A percentile compares a stretch with the other conserved stretches of the same genome.
Evolutionary conservation across 2,797 vertebrate genomes (phyloP).

Genomic region (Bufotes viridis): DNA sequence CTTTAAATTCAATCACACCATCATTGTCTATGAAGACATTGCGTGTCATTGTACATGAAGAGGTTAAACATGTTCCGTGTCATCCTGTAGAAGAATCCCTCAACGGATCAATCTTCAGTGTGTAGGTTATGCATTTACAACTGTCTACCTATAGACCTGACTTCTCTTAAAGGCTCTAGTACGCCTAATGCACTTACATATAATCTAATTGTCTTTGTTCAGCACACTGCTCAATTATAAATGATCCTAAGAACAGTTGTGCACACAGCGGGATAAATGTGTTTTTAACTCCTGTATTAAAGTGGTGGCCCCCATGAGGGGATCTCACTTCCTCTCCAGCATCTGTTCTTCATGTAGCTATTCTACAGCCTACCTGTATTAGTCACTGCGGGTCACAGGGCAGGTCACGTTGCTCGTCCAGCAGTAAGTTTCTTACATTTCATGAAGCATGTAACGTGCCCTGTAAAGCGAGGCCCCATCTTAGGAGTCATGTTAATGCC

Average conservation of each 20-base stretch:
- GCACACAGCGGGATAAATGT: conserved; percentile 5
- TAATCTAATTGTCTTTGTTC: conserved; percentile 46
- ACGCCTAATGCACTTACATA: conserved; percentile 46
- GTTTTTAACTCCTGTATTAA: conserved; percentile 20
- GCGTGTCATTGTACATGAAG: background rate
- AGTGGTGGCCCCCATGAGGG: background rate
- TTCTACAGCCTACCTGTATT: conserved; percentile 1
- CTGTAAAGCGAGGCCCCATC: background rate
- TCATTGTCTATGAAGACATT: too few species aligned
- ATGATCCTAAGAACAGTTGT: conserved; percentile 32
- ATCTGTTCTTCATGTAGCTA: background rate
- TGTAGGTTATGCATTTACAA: conserved; percentile 35
- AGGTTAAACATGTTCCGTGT: conserved; percentile 11
- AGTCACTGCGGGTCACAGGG: background rate
- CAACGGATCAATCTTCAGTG: background rate
- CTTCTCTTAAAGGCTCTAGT: conserved; percentile 19
- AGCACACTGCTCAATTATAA: conserved; percentile 48
- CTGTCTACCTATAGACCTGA: conserved; percentile 30
- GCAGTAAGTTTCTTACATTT: background rate
- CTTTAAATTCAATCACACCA: too few species aligned
- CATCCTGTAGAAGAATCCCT: background rate
- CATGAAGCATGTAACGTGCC: background rate
- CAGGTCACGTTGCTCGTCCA: background rate
- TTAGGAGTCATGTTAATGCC: background rate
- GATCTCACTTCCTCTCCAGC: conserved; percentile 19